phyloP scores from a whole-genome alignment of 2,113 vertebrate species.

The Neomonachus schauinslandi region DNA sequence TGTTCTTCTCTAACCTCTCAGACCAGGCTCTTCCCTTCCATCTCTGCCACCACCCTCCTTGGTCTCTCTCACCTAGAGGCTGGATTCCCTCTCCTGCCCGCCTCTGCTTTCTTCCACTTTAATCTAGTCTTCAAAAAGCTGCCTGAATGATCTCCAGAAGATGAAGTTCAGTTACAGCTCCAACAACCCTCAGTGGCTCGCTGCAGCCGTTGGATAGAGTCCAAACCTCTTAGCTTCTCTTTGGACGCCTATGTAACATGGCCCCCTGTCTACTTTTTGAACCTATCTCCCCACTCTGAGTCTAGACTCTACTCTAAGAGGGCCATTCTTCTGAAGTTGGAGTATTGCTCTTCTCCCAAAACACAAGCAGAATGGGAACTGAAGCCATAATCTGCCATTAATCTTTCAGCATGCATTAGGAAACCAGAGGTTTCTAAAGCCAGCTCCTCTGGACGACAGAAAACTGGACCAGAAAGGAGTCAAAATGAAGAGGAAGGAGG shows the following conservation, averaged over 20 bases:
- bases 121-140: neutral
- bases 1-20: neutral
- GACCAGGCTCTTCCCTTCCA: neutral
- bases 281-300: neutral
- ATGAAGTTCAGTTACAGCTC: neutral
- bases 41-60: neutral
- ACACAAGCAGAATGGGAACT: neutral
- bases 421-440: constrained; percentile 31
- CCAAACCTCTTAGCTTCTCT: neutral
- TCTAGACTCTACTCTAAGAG: neutral
- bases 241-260: neutral
- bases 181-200: neutral
- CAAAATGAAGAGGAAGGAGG: neutral
- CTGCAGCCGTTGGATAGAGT: neutral
- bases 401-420: neutral
- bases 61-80: neutral
- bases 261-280: neutral
- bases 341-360: neutral
- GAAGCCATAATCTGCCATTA: neutral
- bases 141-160: neutral
- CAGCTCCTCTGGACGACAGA: neutral
- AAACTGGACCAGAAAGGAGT: constrained; percentile 26
- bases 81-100: neutral
- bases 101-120: constrained; percentile 28
- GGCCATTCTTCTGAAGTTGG: neutral